phyloP scores from a whole-genome alignment of 2,797 vertebrate species.

The Catostomus latipinnis region DNA sequence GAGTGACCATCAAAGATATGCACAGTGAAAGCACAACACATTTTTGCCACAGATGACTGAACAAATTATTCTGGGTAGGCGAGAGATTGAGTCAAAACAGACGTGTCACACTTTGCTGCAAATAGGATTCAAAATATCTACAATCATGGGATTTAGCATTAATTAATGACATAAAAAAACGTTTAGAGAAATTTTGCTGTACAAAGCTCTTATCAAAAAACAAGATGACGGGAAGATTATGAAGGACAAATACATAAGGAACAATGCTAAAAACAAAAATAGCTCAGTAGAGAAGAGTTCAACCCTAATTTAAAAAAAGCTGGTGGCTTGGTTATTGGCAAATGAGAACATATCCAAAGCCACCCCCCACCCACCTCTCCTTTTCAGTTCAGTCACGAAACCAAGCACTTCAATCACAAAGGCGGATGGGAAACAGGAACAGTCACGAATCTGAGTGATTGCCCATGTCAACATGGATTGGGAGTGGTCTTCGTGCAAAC shows the following conservation, averaged over 20 bases:
- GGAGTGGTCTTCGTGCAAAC: constrained; percentile 49
- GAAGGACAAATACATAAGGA: background rate
- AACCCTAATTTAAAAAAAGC: constrained; percentile 12
- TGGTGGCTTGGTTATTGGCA: constrained; percentile 6
- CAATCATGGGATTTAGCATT: constrained; percentile 33
- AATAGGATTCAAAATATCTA: constrained; percentile 33
- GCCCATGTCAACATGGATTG: constrained; percentile 42
- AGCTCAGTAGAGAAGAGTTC: constrained; percentile 14
- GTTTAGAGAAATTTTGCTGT: background rate
- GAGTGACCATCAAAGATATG: constrained; percentile 56
- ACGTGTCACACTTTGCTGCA: constrained; percentile 25
- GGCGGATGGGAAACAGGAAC: constrained; percentile 70
- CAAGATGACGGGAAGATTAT: background rate
- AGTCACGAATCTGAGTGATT: constrained; percentile 67
- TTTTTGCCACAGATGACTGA: constrained; percentile 59
- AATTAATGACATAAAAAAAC: background rate
- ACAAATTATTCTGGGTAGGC: constrained; percentile 32
- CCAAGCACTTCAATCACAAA: constrained; percentile 76
- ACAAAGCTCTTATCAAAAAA: background rate
- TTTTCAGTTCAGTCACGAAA: constrained; percentile 73
- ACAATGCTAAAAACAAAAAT: constrained; percentile 4
- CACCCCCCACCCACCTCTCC: constrained; percentile 61
- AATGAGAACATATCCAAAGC: constrained; percentile 52
- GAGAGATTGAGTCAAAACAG: constrained; percentile 52
- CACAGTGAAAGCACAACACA: constrained; percentile 48